phyloP scores from a whole-genome alignment of 2,888 invertebrate species.

The Limnephilus marmoratus region DNA sequence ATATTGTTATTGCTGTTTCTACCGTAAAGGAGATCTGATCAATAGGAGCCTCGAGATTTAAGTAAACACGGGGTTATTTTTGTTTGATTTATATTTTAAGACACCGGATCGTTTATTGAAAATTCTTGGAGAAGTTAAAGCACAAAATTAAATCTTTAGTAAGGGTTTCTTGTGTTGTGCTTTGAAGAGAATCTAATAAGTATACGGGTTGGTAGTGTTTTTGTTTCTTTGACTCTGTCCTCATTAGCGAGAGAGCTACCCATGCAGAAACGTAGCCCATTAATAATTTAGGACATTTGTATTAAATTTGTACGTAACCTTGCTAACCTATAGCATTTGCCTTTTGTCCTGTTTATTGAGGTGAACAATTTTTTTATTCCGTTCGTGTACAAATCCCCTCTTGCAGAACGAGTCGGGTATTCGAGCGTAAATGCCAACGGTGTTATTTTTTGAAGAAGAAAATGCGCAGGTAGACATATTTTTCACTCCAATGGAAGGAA shows the following conservation, averaged over 20 bases:
- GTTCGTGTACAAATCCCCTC: not conserved
- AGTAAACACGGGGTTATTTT: not conserved
- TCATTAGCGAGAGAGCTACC: not conserved
- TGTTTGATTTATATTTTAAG: constrained; percentile 2
- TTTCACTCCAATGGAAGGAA: not conserved
- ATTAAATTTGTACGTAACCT: not conserved
- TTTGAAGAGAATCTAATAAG: not conserved
- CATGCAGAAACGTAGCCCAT: not conserved
- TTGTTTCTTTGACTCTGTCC: not conserved
- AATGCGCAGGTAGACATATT: not conserved
- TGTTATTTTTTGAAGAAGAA: not conserved
- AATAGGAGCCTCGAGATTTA: not conserved
- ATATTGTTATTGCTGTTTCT: not conserved
- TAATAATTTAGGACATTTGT: not conserved
- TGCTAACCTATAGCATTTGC: not conserved
- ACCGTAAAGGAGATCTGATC: not conserved
- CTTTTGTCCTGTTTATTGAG: constrained; percentile 2
- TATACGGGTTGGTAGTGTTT: not conserved
- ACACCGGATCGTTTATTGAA: not conserved
- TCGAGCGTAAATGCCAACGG: not conserved
- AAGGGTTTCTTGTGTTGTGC: not conserved
- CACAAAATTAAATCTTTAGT: not conserved
- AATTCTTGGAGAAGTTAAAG: not conserved
- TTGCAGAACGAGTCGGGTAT: not conserved
- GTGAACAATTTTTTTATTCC: not conserved